These are phyloP conservation scores for Apamea epomidion DNA, from an alignment of 2,888 invertebrate species.

Conservation along the genomic window DNA sequence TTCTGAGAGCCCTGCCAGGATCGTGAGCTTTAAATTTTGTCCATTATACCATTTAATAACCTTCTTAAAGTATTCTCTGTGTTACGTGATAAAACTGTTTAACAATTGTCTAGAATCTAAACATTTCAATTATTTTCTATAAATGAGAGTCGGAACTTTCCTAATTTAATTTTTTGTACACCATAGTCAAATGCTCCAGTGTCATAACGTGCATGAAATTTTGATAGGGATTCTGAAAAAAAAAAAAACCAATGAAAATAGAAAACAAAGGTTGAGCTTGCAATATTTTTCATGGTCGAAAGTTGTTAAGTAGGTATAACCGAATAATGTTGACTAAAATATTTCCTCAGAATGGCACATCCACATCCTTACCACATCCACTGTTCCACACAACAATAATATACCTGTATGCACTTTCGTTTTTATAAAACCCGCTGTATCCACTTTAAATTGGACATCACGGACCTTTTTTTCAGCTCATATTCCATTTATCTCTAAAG, in stretches of 20 bases:
- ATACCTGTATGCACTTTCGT: slow-evolving; percentile 82
- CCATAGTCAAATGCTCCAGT: neutral
- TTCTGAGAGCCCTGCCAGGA: neutral
- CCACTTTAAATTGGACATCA: slow-evolving; percentile 82
- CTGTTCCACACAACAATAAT: slow-evolving; percentile 67
- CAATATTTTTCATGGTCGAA: neutral
- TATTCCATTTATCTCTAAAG: slow-evolving; percentile 86
- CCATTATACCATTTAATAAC: neutral
- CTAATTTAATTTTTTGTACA: neutral
- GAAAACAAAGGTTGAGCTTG: neutral
- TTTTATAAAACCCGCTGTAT: slow-evolving; percentile 80
- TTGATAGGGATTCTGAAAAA: too few relatives aligned
- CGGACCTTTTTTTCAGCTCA: slow-evolving; percentile 76
- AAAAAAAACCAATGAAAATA: too few relatives aligned
- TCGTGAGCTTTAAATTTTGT: neutral
- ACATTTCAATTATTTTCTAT: neutral
- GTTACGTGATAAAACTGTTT: neutral
- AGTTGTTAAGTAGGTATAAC: neutral
- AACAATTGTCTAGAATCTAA: neutral
- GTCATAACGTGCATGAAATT: neutral
- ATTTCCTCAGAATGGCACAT: slow-evolving; percentile 34
- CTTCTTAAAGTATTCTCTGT: neutral
- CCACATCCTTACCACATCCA: slow-evolving; percentile 20
- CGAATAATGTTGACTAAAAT: neutral
- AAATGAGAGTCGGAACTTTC: neutral